Percentiles rank a stretch among this genome's conserved stretches.
Conservation (phyloP, 2,888 invertebrate species). For the Oscheius sp. region DNA sequence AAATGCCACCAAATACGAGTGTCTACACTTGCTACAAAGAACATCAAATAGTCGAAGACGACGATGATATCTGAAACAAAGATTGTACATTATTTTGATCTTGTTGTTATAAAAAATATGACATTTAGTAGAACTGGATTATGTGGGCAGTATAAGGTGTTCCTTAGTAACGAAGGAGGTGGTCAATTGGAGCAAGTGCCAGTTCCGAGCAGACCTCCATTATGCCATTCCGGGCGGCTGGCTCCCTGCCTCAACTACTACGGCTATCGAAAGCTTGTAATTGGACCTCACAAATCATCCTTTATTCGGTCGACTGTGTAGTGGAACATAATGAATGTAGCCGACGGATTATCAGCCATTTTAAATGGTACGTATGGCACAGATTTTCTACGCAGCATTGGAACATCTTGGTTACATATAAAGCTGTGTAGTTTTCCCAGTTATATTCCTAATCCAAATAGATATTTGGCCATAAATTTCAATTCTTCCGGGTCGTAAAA, state of each 20-base stretch:
- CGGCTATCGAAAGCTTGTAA: neutral
- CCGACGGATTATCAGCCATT: constrained; percentile 64
- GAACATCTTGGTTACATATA: too few relatives aligned
- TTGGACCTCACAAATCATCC: constrained; percentile 20
- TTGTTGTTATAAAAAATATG: too few relatives aligned
- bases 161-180: constrained; percentile 3
- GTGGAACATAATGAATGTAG: constrained; percentile 61
- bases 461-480: constrained; percentile 9
- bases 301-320: neutral
- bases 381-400: too few relatives aligned
- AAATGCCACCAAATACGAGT: neutral
- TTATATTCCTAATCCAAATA: neutral
- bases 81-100: neutral
- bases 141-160: too few relatives aligned
- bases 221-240: constrained; percentile 32
- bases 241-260: constrained; percentile 32
- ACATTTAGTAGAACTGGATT: too few relatives aligned
- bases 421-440: too few relatives aligned
- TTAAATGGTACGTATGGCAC: constrained; percentile 45
- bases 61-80: neutral
- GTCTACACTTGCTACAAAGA: constrained; percentile 12
- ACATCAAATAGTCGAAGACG: neutral
- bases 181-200: constrained; percentile 31
- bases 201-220: constrained; percentile 31
- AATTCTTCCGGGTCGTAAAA: constrained; percentile 1